Evolutionary conservation across 2,888 invertebrate species (phyloP), one percentile per base, ranked within the genome.

Genomic region (Sphaeridia pumilis): DNA sequence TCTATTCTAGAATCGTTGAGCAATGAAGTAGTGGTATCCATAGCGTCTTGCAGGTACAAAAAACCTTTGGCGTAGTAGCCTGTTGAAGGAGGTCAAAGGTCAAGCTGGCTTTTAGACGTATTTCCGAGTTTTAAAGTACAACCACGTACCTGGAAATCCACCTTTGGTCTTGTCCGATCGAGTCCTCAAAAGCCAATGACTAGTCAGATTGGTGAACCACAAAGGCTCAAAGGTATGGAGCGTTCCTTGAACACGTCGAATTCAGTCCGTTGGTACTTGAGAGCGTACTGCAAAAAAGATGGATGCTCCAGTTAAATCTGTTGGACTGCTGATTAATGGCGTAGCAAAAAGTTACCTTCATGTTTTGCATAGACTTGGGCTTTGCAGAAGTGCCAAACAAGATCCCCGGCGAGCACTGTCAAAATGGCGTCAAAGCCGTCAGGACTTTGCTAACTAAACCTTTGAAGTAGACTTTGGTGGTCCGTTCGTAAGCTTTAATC

Each of bases 131-230:
- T 14, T 31, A 7, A 10, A 31, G 31, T 14, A 10, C 31, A 31
- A 14, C 7, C 31, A 10, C 31, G 14, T 31, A 38, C 83, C 82
- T 60, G 84, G 82, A 55, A 70, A 63, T 17, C 78, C 79, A 27
- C 81, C 81, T 59, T 73, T 73, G 0, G 54, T 44, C 0, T 65
- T 63, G 0, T 66, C 63, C 49, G 78, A 75, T 58, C 87, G 71
- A 0, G 87, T 86, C 2, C 86, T 86, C 2, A 79, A 74, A 3
- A 70, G 65, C 26, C 74, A 60, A 0, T 80, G 81, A 69, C 81
- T 87, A 44, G 81, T 69, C 2, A 75, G 67, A 66, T 81, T 77
- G 1, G 87, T 86, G 20, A 76, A 72, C 87, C 87, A 88, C 7
- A 58, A 57, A 22, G 61, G 57, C 27, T 63, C 60, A 4, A 60